A percentile compares a stretch with the other conserved stretches of the same genome.
These are phyloP conservation scores for Neosilurus mollespiculum DNA, from an alignment of 2,797 vertebrate genomes.

Conservation along the genomic window DNA sequence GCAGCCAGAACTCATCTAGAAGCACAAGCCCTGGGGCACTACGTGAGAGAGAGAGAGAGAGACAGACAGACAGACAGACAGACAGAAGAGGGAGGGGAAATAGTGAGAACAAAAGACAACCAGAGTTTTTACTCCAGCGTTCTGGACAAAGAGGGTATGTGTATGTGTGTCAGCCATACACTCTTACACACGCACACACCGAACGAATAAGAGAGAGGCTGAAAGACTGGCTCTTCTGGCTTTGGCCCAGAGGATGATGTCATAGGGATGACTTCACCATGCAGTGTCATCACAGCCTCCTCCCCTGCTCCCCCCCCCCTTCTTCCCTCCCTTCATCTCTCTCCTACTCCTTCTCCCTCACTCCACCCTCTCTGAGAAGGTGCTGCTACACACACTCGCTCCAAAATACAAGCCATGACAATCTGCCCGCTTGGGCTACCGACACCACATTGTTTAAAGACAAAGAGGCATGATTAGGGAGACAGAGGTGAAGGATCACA, in stretches of 20 bases:
- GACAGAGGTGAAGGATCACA: conserved; percentile 1
- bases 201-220: conserved; percentile 45
- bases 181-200: conserved; percentile 27
- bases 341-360: conserved; percentile 28
- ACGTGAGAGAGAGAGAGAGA: conserved; percentile 40
- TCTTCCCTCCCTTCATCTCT: conserved; percentile 26
- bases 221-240: conserved; percentile 56
- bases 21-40: conserved; percentile 49
- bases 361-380: conserved; percentile 48
- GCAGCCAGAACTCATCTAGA: conserved; percentile 54
- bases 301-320: conserved; percentile 42
- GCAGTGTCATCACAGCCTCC: conserved; percentile 62
- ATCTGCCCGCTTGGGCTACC: conserved; percentile 33
- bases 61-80: conserved; percentile 26
- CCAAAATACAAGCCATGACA: conserved; percentile 49
- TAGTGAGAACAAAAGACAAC: conserved; percentile 47
- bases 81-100: conserved; percentile 38
- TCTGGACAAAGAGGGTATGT: conserved; percentile 52
- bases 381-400: conserved; percentile 47
- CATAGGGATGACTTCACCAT: conserved; percentile 65
- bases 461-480: conserved; percentile 37
- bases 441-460: conserved; percentile 47
- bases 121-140: conserved; percentile 55
- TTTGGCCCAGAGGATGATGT: conserved; percentile 62
- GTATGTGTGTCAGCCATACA: conserved; percentile 36